These are phyloP conservation scores for Philereme transversata DNA, from an alignment of 2,888 invertebrate species.

Conservation along the genomic window DNA sequence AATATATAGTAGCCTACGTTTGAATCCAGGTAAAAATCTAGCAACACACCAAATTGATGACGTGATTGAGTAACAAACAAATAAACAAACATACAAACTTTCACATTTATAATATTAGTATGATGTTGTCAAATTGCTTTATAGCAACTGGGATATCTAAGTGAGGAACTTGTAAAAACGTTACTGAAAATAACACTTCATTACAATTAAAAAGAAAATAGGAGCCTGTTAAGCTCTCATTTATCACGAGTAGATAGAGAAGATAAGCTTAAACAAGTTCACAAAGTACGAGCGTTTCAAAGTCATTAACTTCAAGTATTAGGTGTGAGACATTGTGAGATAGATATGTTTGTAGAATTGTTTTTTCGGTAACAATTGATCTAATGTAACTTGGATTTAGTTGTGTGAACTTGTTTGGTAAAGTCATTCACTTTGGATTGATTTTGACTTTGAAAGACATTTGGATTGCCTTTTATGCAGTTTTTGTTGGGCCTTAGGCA, in stretches of 20 bases:
- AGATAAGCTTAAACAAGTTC: conserved; percentile 48
- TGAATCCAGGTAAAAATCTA: no score
- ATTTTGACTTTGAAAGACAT: conserved; percentile 19
- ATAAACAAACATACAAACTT: no score
- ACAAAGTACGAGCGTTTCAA: conserved; percentile 48
- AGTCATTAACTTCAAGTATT: conserved; percentile 54
- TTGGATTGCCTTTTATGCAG: not conserved
- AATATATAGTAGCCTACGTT: no score
- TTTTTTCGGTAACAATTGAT: conserved; percentile 22
- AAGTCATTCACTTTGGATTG: conserved; percentile 12
- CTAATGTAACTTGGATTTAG: conserved; percentile 4
- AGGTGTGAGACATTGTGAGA: conserved; percentile 36
- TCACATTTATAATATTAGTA: no score
- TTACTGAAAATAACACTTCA: no score
- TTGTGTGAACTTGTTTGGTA: conserved; percentile 7
- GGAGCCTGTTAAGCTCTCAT: conserved; percentile 1
- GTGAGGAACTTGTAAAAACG: no score
- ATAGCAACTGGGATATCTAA: no score
- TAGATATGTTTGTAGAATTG: conserved; percentile 29
- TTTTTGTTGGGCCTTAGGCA: not conserved
- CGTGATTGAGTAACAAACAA: no score
- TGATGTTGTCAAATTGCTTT: no score
- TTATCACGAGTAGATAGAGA: conserved; percentile 34
- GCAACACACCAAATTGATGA: no score
- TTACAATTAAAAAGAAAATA: no score